phyloP scores from a whole-genome alignment of 2,113 vertebrate species.

The Crypturellus undulatus region DNA sequence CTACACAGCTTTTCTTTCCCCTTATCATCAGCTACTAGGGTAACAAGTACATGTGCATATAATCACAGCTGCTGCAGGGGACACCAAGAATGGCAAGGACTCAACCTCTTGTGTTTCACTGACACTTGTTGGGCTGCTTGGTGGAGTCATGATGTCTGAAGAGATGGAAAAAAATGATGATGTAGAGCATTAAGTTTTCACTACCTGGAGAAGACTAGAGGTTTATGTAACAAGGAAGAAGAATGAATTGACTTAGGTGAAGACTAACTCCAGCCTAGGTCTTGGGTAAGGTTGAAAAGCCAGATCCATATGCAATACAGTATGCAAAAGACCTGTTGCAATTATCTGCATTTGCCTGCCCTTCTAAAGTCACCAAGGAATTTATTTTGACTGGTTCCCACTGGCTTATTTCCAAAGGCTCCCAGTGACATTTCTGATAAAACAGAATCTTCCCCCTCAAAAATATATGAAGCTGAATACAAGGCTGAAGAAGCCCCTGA shows the following conservation, averaged over 20 bases:
- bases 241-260: background rate
- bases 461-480: background rate
- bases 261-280: background rate
- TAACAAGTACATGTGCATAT: background rate
- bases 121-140: background rate
- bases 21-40: background rate
- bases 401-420: background rate
- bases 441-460: background rate
- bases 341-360: background rate
- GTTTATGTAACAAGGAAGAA: background rate
- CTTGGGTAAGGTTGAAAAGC: background rate
- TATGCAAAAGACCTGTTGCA: background rate
- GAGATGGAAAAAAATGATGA: background rate
- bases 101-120: background rate
- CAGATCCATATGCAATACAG: background rate
- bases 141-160: background rate
- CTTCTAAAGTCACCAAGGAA: background rate
- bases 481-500: too few species aligned
- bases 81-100: background rate
- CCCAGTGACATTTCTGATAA: background rate
- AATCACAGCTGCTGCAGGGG: slow-evolving; percentile 17
- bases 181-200: background rate
- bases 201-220: background rate
- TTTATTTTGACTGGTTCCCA: background rate
- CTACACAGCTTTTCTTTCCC: background rate